phyloP scores from a whole-genome alignment of 1,140 invertebrate species.

The Drosophila leontia region DNA sequence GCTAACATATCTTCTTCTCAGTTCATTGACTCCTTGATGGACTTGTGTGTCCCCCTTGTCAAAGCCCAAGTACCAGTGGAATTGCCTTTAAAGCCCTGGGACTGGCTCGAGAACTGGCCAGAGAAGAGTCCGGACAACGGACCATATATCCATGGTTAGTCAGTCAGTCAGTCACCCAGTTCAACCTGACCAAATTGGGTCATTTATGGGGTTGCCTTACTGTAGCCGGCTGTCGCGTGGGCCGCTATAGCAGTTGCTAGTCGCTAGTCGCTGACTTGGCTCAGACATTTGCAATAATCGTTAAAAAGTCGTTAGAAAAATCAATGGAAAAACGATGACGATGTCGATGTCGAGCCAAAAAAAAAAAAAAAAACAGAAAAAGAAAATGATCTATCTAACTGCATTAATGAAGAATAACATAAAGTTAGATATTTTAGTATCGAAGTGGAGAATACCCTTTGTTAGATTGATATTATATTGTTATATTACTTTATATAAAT shows the following conservation, averaged over 20 bases:
- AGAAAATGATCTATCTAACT: slow-evolving; percentile 49
- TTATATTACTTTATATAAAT: not conserved
- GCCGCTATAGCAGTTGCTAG: slow-evolving; percentile 28
- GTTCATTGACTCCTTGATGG: slow-evolving; percentile 37
- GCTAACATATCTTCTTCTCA: not conserved
- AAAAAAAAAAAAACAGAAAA: slow-evolving; percentile 12
- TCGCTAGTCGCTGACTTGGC: slow-evolving; percentile 48
- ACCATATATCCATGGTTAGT: slow-evolving; percentile 24
- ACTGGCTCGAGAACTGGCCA: slow-evolving; percentile 38
- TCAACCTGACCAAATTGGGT: slow-evolving; percentile 77
- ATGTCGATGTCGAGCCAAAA: slow-evolving; percentile 46
- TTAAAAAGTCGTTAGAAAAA: slow-evolving; percentile 78
- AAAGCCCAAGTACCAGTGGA: slow-evolving; percentile 13
- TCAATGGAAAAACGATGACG: slow-evolving; percentile 74
- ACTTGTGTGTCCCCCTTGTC: slow-evolving; percentile 21
- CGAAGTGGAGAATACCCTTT: slow-evolving; percentile 5
- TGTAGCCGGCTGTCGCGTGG: slow-evolving; percentile 42
- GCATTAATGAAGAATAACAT: slow-evolving; percentile 44
- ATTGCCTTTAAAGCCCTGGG: slow-evolving; percentile 41
- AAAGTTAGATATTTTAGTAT: not conserved
- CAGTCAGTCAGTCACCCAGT: slow-evolving; percentile 45
- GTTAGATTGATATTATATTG: not conserved
- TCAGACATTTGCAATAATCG: slow-evolving; percentile 73
- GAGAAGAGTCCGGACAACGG: slow-evolving; percentile 13
- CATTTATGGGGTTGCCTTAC: slow-evolving; percentile 71